phyloP scores from a whole-genome alignment of 35 echinoderm and acorn worm genomes.

The Chiridota heheva region DNA sequence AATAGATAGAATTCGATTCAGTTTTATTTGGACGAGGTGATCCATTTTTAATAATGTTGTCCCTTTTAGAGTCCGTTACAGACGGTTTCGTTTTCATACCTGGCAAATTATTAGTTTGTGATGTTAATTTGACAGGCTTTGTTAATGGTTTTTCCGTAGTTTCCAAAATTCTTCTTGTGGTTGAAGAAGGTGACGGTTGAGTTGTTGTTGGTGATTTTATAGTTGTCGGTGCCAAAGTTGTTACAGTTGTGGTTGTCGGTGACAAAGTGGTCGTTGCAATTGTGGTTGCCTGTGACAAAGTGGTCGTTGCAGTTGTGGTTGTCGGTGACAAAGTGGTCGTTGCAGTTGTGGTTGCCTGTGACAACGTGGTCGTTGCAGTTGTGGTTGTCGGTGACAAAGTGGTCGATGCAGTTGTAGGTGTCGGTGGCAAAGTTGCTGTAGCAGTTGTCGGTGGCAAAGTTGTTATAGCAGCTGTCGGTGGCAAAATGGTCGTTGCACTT shows the following conservation, averaged over 20 bases:
- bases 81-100: too few relatives aligned
- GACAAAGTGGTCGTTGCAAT: background rate
- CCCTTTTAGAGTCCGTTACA: too few relatives aligned
- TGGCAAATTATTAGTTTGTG: too few relatives aligned
- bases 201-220: background rate
- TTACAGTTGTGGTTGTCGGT: background rate
- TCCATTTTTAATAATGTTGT: too few relatives aligned
- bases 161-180: background rate
- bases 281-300: background rate
- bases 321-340: background rate
- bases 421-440: background rate
- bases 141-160: background rate
- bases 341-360: background rate
- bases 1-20: too few relatives aligned
- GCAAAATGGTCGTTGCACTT: background rate
- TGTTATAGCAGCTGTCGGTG: background rate
- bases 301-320: background rate
- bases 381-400: background rate
- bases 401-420: background rate
- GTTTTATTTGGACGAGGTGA: too few relatives aligned
- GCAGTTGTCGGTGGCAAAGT: background rate
- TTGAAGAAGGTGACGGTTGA: background rate
- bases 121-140: too few relatives aligned
- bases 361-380: background rate
- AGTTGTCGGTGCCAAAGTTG: background rate